These are phyloP conservation scores for Xenopus petersii DNA, from an alignment of 2,797 vertebrate genomes.

Conservation along the genomic window DNA sequence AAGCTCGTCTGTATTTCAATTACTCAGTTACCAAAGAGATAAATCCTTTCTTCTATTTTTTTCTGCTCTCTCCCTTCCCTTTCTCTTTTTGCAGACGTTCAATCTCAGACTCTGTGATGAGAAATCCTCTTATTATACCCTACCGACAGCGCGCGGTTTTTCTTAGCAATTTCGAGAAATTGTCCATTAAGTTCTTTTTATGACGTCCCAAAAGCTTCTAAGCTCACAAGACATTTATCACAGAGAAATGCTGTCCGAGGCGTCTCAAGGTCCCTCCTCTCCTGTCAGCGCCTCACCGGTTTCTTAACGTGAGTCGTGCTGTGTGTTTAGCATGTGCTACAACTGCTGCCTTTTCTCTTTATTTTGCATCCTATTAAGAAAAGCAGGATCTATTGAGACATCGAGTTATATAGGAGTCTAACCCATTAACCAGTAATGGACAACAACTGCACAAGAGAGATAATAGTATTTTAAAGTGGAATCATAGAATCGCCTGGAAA, in stretches of 20 bases:
- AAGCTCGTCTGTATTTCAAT: slow-evolving; percentile 96
- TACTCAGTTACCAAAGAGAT: slow-evolving; percentile 92
- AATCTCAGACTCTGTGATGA: slow-evolving; percentile 86
- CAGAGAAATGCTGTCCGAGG: slow-evolving; percentile 37
- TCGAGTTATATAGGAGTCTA: slow-evolving; percentile 2
- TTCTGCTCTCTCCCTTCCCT: slow-evolving; percentile 64
- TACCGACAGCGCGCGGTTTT: slow-evolving; percentile 80
- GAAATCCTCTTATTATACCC: slow-evolving; percentile 88
- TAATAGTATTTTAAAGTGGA: too few relatives aligned
- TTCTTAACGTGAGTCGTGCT: slow-evolving; percentile 23
- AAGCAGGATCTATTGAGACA: background rate
- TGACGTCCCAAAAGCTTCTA: slow-evolving; percentile 83
- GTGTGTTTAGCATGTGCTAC: slow-evolving; percentile 35
- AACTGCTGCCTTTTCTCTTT: slow-evolving; percentile 11
- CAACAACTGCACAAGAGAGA: too few relatives aligned
- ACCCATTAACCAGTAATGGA: background rate
- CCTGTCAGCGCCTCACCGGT: slow-evolving; percentile 15
- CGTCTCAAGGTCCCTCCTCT: slow-evolving; percentile 43
- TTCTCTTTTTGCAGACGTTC: slow-evolving; percentile 74
- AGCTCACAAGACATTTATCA: slow-evolving; percentile 78
- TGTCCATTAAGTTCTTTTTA: slow-evolving; percentile 91
- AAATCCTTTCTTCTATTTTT: slow-evolving; percentile 74
- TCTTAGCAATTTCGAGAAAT: slow-evolving; percentile 91
- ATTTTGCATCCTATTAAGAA: background rate
- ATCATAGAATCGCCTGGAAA: too few relatives aligned